Percentiles rank a stretch among this genome's conserved stretches.
phyloP scores from a whole-genome alignment of 2,888 invertebrate species.

The Aspidiotus destructor region DNA sequence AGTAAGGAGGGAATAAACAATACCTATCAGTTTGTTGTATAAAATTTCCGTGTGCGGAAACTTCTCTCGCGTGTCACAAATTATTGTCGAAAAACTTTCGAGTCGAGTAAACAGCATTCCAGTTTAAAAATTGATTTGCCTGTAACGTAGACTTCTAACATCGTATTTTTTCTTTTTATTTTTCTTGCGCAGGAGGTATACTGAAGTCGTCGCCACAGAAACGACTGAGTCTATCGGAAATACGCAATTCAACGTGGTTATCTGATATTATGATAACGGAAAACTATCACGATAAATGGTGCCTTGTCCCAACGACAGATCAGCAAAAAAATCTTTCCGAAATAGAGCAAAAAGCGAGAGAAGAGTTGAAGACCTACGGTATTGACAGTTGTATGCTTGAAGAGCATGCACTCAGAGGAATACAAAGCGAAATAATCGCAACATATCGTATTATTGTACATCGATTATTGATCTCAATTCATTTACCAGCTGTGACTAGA shows the following conservation, averaged over 20 bases:
- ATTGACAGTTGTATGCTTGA: slow-evolving; percentile 51
- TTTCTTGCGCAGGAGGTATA: slow-evolving; percentile 43
- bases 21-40: neutral
- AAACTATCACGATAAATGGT: slow-evolving; percentile 37
- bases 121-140: too few species aligned
- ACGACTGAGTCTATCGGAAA: slow-evolving; percentile 46
- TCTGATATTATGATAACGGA: slow-evolving; percentile 40
- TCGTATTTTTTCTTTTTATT: neutral
- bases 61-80: slow-evolving; percentile 1
- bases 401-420: slow-evolving; percentile 49
- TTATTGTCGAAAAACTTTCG: too few species aligned
- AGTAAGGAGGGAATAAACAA: neutral
- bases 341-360: slow-evolving; percentile 38
- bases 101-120: too few species aligned
- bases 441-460: slow-evolving; percentile 61
- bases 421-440: slow-evolving; percentile 56
- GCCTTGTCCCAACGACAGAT: slow-evolving; percentile 41
- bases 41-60: neutral
- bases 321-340: slow-evolving; percentile 35
- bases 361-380: slow-evolving; percentile 48
- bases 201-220: slow-evolving; percentile 46
- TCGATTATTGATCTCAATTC: slow-evolving; percentile 42
- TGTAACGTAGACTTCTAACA: neutral
- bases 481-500: slow-evolving; percentile 23
- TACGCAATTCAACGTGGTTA: slow-evolving; percentile 50